A percentile compares a stretch with the other conserved stretches of the same genome.
These are phyloP conservation scores for Bujurquina vittata DNA, from an alignment of 2,113 vertebrate genomes.

Conservation along the genomic window DNA sequence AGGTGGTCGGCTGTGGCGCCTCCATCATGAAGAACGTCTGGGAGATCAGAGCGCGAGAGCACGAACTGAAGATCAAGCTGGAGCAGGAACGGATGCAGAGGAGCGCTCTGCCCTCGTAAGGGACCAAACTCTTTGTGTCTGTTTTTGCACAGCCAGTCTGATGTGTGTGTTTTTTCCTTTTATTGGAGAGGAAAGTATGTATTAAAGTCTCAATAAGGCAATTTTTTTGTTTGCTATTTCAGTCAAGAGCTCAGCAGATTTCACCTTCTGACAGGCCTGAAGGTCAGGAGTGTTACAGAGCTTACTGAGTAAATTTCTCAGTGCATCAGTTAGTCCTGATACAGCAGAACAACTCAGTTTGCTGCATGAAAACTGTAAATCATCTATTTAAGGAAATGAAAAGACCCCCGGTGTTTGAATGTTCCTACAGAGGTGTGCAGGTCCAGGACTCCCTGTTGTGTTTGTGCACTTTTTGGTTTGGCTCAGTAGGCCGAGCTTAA, in stretches of 20 bases:
- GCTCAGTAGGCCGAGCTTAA: not conserved
- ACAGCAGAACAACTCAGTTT: not conserved
- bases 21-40: slow-evolving; percentile 66
- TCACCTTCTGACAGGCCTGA: not conserved
- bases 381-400: too few relatives aligned
- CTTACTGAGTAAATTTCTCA: not conserved
- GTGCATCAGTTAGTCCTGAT: not conserved
- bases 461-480: not conserved
- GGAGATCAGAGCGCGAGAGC: slow-evolving; percentile 52
- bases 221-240: not conserved
- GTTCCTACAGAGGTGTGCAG: not conserved
- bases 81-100: slow-evolving; percentile 30
- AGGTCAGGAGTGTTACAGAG: not conserved
- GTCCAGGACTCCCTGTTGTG: not conserved
- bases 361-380: too few relatives aligned
- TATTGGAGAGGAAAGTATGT: not conserved
- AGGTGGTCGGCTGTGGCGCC: slow-evolving; percentile 44
- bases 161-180: not conserved
- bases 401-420: not conserved
- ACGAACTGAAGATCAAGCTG: not conserved
- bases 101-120: slow-evolving; percentile 58
- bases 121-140: not conserved
- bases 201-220: not conserved
- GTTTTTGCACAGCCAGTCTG: not conserved
- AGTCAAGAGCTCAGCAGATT: not conserved